Conservation (phyloP, 2,113 vertebrate genomes). For the Tinamus guttatus region DNA sequence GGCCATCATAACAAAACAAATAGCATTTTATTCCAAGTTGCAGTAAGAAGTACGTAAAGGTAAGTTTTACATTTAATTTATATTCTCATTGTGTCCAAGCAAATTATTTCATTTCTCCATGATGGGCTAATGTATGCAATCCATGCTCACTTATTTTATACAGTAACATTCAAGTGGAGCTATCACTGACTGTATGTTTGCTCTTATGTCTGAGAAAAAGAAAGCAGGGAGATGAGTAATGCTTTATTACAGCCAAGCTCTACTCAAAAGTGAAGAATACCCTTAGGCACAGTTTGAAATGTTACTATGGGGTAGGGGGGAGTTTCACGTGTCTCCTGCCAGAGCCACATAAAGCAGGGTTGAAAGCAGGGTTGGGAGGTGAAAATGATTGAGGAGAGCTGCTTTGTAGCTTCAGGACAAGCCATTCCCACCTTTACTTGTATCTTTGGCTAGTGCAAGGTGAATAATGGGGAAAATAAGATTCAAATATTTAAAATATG, state of each 20-base stretch:
- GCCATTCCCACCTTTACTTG: neutral
- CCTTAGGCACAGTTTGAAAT: slow-evolving; percentile 53
- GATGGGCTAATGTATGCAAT: slow-evolving; percentile 14
- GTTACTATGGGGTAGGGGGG: slow-evolving; percentile 13
- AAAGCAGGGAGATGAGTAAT: slow-evolving; percentile 66
- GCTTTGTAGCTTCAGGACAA: slow-evolving; percentile 21
- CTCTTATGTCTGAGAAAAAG: slow-evolving; percentile 65
- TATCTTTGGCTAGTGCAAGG: neutral
- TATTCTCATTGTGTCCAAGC: neutral
- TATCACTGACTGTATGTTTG: slow-evolving; percentile 63
- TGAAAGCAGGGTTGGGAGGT: neutral
- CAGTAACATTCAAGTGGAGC: slow-evolving; percentile 50
- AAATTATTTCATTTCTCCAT: neutral
- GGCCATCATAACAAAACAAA: neutral
- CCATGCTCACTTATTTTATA: slow-evolving; percentile 39
- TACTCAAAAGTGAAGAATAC: slow-evolving; percentile 60
- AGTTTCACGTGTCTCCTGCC: slow-evolving; percentile 6
- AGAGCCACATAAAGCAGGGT: neutral
- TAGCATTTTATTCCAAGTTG: neutral
- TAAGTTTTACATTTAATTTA: slow-evolving; percentile 12
- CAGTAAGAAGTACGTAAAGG: neutral
- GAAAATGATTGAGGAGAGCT: slow-evolving; percentile 20
- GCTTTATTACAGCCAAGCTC: slow-evolving; percentile 57
- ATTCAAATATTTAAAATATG: neutral
- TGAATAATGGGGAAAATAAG: neutral